phyloP scores from a whole-genome alignment of 1,140 invertebrate genomes.

The Drosophila elegans region DNA sequence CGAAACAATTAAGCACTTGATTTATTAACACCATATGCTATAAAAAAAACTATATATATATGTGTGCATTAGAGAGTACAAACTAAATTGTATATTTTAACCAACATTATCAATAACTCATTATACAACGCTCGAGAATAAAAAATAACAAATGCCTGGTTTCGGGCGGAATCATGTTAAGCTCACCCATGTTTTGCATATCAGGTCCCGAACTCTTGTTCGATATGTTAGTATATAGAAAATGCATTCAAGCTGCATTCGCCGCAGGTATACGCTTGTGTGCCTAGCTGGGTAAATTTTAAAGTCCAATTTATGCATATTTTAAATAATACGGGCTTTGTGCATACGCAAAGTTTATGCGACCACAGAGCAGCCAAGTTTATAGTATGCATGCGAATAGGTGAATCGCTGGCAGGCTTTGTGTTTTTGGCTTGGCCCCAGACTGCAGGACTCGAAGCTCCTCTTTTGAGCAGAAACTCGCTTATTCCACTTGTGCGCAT shows the following conservation, averaged over 20 bases:
- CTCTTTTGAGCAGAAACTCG: constrained; percentile 26
- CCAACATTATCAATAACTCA: constrained; percentile 10
- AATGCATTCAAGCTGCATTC: constrained; percentile 27
- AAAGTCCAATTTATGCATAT: constrained; percentile 77
- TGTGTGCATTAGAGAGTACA: background rate
- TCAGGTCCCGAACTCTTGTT: constrained; percentile 8
- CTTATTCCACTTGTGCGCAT: constrained; percentile 49
- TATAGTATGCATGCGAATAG: constrained; percentile 31
- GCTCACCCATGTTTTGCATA: constrained; percentile 33
- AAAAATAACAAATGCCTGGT: constrained; percentile 12
- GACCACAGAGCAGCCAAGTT: constrained; percentile 26
- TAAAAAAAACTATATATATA: no score
- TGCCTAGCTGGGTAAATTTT: constrained; percentile 24
- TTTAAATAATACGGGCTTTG: constrained; percentile 68
- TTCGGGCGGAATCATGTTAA: constrained; percentile 12
- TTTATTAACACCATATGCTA: no score
- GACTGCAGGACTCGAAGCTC: constrained; percentile 25
- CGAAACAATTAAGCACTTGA: no score
- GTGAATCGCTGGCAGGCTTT: constrained; percentile 50
- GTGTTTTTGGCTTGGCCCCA: constrained; percentile 27
- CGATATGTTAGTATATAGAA: constrained; percentile 11
- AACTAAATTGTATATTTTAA: background rate
- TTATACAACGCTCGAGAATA: constrained; percentile 8
- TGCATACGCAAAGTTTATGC: constrained; percentile 57
- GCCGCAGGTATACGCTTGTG: constrained; percentile 22